phyloP scores from a whole-genome alignment of 2,888 invertebrate genomes.

The Drosophila siamana region DNA sequence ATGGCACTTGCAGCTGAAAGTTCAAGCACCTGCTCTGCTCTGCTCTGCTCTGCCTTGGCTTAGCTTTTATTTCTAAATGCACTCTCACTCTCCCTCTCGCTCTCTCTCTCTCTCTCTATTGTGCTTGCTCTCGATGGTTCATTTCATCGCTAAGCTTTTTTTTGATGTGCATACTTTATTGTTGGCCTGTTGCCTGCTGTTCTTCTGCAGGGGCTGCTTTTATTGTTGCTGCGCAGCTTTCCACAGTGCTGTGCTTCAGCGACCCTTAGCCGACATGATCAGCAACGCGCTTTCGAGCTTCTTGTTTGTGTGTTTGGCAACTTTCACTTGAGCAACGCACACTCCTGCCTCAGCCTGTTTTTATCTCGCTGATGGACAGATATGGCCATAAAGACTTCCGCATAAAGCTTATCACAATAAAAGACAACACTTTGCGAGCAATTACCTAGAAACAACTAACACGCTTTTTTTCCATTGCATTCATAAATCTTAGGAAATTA shows the following conservation, averaged over 20 bases:
- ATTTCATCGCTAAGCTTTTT: conserved; percentile 67
- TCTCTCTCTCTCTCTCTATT: neutral
- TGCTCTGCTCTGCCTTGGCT: conserved; percentile 9
- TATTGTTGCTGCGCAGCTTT: neutral
- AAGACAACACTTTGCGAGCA: neutral
- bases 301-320: neutral
- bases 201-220: neutral
- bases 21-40: conserved; percentile 58
- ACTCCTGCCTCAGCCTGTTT: neutral
- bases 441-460: neutral
- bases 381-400: conserved; percentile 7
- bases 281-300: neutral
- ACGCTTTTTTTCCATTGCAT: neutral
- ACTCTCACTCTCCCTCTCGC: neutral
- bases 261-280: neutral
- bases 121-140: conserved; percentile 44
- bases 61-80: conserved; percentile 33
- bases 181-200: no score
- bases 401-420: conserved; percentile 1
- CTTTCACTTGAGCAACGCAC: neutral
- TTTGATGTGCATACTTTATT: no score
- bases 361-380: neutral
- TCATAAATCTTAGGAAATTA: neutral
- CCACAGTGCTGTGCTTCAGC: neutral
- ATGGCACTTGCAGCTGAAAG: conserved; percentile 40